Evolutionary conservation across 1,140 invertebrate genomes (phyloP).

Genomic region (Agrilus planipennis): DNA sequence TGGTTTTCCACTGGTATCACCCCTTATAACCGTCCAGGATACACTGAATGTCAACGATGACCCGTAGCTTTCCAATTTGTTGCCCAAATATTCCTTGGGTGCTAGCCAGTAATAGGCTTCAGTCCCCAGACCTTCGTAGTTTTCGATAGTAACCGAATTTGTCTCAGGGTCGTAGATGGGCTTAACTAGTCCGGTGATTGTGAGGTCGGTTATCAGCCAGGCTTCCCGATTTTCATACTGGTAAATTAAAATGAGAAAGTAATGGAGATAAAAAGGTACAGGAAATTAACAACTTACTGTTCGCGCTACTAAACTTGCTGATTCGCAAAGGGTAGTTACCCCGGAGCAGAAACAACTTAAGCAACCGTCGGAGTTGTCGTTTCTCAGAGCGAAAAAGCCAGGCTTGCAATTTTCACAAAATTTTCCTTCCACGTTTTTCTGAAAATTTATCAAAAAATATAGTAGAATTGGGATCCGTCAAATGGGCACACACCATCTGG

Average conservation of each 20-base stretch:
- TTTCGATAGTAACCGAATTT: slow-evolving; percentile 44
- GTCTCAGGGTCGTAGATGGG: slow-evolving; percentile 42
- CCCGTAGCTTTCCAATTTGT: slow-evolving; percentile 73
- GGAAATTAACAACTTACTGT: slow-evolving; percentile 36
- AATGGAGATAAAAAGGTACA: background rate
- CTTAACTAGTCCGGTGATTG: slow-evolving; percentile 36
- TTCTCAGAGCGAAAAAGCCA: slow-evolving; percentile 73
- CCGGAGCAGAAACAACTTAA: slow-evolving; percentile 87
- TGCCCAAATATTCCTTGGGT: slow-evolving; percentile 60
- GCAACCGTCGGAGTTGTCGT: slow-evolving; percentile 71
- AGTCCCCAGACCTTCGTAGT: slow-evolving; percentile 53
- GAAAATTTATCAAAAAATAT: slow-evolving; percentile 20
- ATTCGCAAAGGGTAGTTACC: slow-evolving; percentile 57
- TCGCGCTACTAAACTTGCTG: slow-evolving; percentile 44
- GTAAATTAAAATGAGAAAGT: too few species aligned
- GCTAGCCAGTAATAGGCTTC: slow-evolving; percentile 84
- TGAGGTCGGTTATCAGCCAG: slow-evolving; percentile 53
- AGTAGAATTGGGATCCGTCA: too few species aligned
- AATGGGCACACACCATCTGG: too few species aligned
- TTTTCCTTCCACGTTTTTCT: slow-evolving; percentile 63
- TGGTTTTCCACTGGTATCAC: slow-evolving; percentile 76
- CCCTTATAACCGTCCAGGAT: slow-evolving; percentile 75
- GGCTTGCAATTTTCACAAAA: slow-evolving; percentile 70
- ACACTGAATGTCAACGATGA: slow-evolving; percentile 64
- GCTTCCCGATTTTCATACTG: slow-evolving; percentile 46